These are phyloP conservation scores for Sebastes glaucus DNA, from an alignment of 2,797 vertebrate genomes.

Conservation along the genomic window DNA sequence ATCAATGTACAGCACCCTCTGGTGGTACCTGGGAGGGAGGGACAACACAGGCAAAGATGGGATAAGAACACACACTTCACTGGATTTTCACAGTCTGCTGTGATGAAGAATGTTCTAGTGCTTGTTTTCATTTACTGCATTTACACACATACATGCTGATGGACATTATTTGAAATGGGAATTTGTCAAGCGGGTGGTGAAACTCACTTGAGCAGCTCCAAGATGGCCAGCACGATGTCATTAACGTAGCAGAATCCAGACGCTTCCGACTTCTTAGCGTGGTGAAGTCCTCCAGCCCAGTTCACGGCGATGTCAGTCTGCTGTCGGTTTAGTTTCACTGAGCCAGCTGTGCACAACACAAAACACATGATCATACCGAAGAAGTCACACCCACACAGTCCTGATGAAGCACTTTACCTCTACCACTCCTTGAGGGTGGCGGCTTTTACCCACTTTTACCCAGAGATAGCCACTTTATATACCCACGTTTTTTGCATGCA, in stretches of 20 bases:
- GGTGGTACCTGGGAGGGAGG: slow-evolving; percentile 86
- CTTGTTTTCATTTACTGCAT: not conserved
- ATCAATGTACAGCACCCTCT: slow-evolving; percentile 94
- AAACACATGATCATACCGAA: not conserved
- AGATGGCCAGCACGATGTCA: slow-evolving; percentile 93
- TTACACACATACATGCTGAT: not conserved
- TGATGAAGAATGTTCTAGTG: not conserved
- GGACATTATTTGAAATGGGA: not conserved
- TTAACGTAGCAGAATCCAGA: slow-evolving; percentile 96
- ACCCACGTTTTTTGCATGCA: too few species aligned
- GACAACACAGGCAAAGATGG: not conserved
- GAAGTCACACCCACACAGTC: too few species aligned
- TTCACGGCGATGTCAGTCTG: slow-evolving; percentile 95
- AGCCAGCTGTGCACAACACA: slow-evolving; percentile 82
- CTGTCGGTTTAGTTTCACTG: slow-evolving; percentile 92
- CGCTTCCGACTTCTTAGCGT: slow-evolving; percentile 94
- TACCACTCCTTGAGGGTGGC: too few species aligned
- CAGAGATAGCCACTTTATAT: too few species aligned
- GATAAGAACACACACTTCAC: not conserved
- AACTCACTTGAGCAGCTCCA: slow-evolving; percentile 93
- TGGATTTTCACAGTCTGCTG: not conserved
- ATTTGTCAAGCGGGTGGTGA: not conserved
- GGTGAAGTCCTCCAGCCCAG: slow-evolving; percentile 94
- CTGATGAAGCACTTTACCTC: not conserved
- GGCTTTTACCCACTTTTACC: too few species aligned